Evolutionary conservation across 2,888 invertebrate genomes (phyloP), one percentile per base, ranked within the genome.

Genomic region (Melitaea athalia): DNA sequence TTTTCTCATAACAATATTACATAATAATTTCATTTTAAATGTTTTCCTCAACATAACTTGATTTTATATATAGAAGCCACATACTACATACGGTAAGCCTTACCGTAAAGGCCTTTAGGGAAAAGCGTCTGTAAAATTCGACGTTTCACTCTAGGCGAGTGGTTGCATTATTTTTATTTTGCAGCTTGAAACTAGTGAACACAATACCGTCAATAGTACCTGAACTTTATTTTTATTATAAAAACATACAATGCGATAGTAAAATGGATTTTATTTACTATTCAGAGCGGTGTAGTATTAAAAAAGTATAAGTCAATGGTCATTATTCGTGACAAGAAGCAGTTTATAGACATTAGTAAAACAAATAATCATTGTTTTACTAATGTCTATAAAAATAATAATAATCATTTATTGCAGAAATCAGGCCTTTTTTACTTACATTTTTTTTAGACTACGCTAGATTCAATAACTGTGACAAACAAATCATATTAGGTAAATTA

Each of bases 161-260:
- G 14, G 33, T 45, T 45, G 31, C 45, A 15, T 43, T 60, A 60
- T 24, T 47, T 60, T 47, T 60, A 60, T 60, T 24, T 60, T 60
- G 12, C 47, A 24, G 45, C 60, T 42, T 12, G 24, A 15, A 60
- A 45, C 60, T 45, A 24, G 4, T 10, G 45, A 24, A 45, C 47
- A 17, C 17, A 17, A 45, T 60, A 24, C 17, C 24, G 7, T 45
- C 47, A 14, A 31, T 14, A 47, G 31, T 14, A 33, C 14, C 7
- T 31, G 6, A n/a, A 14, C 6, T 33, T 14, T 0, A 14, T 33
- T 53, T 12, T 14, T 53, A 14, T 12, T 24, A 1, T 12, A 24
- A 33, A 14, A 5, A 53, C 6, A 2, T 14, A 53, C 7, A 33
- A n/a, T 3, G 14, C 14, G n/a, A 49, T 49, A 14, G n/a, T 49